A percentile compares a stretch with the other conserved stretches of the same genome.
Evolutionary conservation across 2,888 invertebrate genomes (phyloP).

Genomic region (Hemistola chrysoprasaria): DNA sequence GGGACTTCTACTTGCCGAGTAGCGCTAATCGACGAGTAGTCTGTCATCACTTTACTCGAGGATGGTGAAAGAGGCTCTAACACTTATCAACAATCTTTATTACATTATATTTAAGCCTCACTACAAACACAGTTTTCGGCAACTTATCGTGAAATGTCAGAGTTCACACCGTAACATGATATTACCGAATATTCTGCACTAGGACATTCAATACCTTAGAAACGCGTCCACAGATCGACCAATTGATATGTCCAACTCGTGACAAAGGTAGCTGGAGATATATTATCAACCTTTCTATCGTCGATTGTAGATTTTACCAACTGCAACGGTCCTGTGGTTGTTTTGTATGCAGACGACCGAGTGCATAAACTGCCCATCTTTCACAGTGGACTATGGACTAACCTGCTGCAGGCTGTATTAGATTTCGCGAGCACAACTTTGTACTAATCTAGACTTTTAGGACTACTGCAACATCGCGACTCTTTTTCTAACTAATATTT

Average conservation of each 20-base stretch:
- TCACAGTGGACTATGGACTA: slow-evolving; percentile 26
- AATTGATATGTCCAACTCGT: slow-evolving; percentile 30
- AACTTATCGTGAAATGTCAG: slow-evolving; percentile 21
- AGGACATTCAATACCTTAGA: slow-evolving; percentile 18
- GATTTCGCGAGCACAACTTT: no score
- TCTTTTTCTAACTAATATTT: slow-evolving; percentile 27
- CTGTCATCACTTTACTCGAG: no score
- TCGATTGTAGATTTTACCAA: slow-evolving; percentile 24
- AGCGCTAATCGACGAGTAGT: no score
- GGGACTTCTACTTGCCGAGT: no score
- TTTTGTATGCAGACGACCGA: slow-evolving; percentile 49
- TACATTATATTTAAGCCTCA: no score
- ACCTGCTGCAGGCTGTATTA: slow-evolving; percentile 13
- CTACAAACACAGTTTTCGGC: slow-evolving; percentile 5
- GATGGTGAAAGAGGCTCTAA: no score
- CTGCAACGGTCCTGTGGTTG: slow-evolving; percentile 20
- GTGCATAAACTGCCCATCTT: slow-evolving; percentile 42
- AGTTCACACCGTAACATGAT: slow-evolving; percentile 20
- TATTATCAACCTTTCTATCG: slow-evolving; percentile 34
- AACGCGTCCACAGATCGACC: slow-evolving; percentile 21
- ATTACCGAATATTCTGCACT: slow-evolving; percentile 20
- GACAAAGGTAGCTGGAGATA: slow-evolving; percentile 19
- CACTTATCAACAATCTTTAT: no score
- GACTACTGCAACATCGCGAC: no score
- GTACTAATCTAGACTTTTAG: no score